Conservation (phyloP, 2,888 invertebrate species). For the Steinernema carpocapsae region DNA sequence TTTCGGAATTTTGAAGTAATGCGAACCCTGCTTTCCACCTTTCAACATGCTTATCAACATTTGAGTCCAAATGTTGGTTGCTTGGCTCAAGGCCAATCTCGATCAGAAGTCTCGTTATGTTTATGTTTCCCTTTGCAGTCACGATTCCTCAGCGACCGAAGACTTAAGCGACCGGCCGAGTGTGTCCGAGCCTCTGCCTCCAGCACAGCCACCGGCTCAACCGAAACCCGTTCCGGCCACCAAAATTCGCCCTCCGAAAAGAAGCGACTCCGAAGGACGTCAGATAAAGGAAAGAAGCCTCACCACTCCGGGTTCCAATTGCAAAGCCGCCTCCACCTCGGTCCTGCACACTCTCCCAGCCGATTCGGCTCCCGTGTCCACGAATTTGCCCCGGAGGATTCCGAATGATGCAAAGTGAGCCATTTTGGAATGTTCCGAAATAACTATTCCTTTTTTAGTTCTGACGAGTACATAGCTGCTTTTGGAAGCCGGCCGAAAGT, state of each 20-base stretch:
- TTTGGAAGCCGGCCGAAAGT: conserved; percentile 67
- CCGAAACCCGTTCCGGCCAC: conserved; percentile 25
- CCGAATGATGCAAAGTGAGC: conserved; percentile 50
- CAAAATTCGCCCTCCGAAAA: conserved; percentile 16
- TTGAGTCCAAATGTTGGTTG: no score
- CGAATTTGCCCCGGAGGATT: conserved; percentile 42
- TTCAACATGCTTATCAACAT: no score
- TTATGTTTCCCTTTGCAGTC: not conserved
- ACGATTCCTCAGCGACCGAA: conserved; percentile 6
- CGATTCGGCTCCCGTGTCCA: conserved; percentile 45
- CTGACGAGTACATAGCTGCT: conserved; percentile 59
- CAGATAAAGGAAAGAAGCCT: conserved; percentile 24
- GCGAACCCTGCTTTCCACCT: no score
- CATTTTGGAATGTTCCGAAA: not conserved
- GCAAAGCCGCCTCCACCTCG: conserved; percentile 39
- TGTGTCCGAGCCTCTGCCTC: conserved; percentile 31
- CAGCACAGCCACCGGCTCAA: conserved; percentile 11
- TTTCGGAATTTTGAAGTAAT: no score
- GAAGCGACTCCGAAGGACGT: conserved; percentile 34
- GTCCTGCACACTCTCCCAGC: conserved; percentile 36
- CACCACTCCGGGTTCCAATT: conserved; percentile 21
- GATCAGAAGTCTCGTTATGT: no score
- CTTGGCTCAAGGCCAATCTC: no score
- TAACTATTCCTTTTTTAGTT: conserved; percentile 43
- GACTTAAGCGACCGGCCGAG: conserved; percentile 26